Evolutionary conservation across 2,797 vertebrate species (phyloP).

Genomic region (Babyrousa celebensis): DNA sequence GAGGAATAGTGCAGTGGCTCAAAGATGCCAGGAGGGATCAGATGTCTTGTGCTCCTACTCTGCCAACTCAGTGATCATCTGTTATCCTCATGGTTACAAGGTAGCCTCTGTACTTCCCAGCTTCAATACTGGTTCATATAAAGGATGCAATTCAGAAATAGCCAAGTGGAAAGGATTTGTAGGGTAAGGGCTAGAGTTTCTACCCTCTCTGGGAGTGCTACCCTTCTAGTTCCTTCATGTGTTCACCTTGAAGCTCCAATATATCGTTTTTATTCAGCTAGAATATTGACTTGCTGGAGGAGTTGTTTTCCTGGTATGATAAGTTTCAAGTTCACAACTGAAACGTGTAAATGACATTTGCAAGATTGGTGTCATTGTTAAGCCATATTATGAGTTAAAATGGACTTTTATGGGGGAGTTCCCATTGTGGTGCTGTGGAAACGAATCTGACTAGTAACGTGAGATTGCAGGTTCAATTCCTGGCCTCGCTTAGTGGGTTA

Average conservation of each 20-base stretch:
- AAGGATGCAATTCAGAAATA: slow-evolving; percentile 28
- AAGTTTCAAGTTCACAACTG: slow-evolving; percentile 32
- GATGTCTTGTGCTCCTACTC: not conserved
- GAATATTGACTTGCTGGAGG: not conserved
- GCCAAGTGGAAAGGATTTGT: not conserved
- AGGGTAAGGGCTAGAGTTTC: not conserved
- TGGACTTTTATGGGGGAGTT: not conserved
- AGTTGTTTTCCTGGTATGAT: slow-evolving; percentile 43
- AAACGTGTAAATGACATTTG: slow-evolving; percentile 41
- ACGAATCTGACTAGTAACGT: no score
- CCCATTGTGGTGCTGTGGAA: no score
- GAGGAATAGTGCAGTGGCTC: not conserved
- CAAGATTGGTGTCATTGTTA: slow-evolving; percentile 41
- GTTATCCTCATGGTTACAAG: not conserved
- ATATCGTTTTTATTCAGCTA: slow-evolving; percentile 30
- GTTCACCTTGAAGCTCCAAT: not conserved
- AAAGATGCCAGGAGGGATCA: not conserved
- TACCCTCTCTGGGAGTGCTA: not conserved
- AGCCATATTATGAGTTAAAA: slow-evolving; percentile 8
- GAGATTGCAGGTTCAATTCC: no score
- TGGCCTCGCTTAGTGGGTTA: no score
- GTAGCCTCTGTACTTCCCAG: not conserved
- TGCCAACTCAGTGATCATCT: not conserved
- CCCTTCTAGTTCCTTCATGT: not conserved
- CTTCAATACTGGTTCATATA: slow-evolving; percentile 35